Conservation (phyloP, 2,113 vertebrate species). For the Leptosomus discolor region DNA sequence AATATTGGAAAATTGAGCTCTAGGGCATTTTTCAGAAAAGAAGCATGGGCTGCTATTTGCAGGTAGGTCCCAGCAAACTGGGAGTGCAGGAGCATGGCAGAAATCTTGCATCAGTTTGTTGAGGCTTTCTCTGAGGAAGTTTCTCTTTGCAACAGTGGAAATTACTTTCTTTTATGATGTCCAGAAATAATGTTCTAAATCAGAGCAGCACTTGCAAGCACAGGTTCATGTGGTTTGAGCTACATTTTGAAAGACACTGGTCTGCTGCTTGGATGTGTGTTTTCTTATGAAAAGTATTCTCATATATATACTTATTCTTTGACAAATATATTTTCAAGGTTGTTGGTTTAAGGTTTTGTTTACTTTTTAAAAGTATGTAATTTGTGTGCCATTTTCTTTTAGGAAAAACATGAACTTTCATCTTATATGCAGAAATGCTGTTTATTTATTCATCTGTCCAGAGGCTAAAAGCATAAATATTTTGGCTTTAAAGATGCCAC, state of each 20-base stretch:
- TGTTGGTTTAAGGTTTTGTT: neutral
- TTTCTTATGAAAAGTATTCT: neutral
- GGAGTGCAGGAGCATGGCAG: neutral
- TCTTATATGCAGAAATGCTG: neutral
- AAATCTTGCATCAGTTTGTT: neutral
- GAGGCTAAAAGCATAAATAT: neutral
- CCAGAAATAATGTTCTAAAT: neutral
- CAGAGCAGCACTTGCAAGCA: neutral
- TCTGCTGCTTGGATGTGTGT: neutral
- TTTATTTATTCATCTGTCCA: neutral
- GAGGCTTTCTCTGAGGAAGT: neutral
- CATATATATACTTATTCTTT: neutral
- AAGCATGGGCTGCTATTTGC: neutral
- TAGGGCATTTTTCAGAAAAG: neutral
- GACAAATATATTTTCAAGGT: neutral
- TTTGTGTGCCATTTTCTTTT: neutral
- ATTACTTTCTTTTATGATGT: neutral
- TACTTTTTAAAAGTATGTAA: neutral
- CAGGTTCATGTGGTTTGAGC: neutral
- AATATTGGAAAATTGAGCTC: neutral
- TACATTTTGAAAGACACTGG: neutral
- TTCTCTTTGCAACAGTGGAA: neutral
- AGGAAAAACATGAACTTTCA: neutral
- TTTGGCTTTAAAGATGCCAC: neutral
- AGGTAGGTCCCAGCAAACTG: neutral